A percentile compares a stretch with the other conserved stretches of the same genome.
Conservation (phyloP, 1,140 invertebrate genomes). For the Neuroterus valhalla region DNA sequence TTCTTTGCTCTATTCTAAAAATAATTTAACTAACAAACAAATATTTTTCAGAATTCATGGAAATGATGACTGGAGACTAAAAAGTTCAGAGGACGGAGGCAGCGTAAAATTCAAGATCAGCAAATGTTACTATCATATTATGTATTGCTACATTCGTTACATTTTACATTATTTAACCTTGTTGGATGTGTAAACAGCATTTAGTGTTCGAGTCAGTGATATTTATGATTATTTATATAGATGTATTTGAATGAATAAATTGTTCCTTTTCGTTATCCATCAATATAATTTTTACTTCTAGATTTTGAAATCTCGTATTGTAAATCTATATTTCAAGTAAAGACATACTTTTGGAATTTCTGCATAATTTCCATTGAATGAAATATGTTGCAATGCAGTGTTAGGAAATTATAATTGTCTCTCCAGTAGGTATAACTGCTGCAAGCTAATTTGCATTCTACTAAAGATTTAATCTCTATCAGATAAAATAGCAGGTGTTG, state of each 20-base stretch:
- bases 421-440: slow-evolving; percentile 1
- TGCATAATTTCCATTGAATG: background rate
- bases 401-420: background rate
- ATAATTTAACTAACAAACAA: slow-evolving; percentile 42
- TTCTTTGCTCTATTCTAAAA: no score
- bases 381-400: background rate
- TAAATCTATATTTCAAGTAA: no score
- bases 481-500: background rate
- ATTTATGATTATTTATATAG: no score
- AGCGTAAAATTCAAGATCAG: slow-evolving; percentile 5
- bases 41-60: slow-evolving; percentile 81
- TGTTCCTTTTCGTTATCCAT: no score
- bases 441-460: slow-evolving; percentile 9
- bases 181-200: background rate
- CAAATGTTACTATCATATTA: background rate
- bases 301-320: background rate
- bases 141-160: background rate
- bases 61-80: slow-evolving; percentile 84
- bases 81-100: background rate
- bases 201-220: background rate
- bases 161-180: background rate
- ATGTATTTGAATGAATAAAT: background rate
- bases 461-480: slow-evolving; percentile 2
- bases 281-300: background rate
- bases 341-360: background rate